phyloP scores from a whole-genome alignment of 2,888 invertebrate genomes.

The Catocala sponsa region DNA sequence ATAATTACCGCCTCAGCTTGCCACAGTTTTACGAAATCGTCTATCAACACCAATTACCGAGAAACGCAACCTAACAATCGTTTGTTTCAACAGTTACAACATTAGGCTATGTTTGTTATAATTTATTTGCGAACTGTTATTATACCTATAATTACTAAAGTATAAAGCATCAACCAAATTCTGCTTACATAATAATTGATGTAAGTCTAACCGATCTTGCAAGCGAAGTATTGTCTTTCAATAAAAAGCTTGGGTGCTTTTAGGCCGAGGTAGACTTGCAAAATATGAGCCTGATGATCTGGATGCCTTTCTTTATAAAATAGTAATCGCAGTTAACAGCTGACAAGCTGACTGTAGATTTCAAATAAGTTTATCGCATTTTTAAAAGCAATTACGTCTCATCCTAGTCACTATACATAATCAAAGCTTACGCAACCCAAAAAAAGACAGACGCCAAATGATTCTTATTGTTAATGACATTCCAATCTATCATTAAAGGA shows the following conservation, averaged over 20 bases:
- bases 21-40: conserved; percentile 64
- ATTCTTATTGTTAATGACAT: too few species aligned
- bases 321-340: too few species aligned
- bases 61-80: conserved; percentile 49
- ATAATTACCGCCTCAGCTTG: conserved; percentile 59
- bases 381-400: too few species aligned
- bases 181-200: not conserved
- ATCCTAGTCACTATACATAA: too few species aligned
- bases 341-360: too few species aligned
- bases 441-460: too few species aligned
- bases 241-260: not conserved
- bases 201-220: not conserved
- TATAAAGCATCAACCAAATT: not conserved
- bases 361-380: too few species aligned
- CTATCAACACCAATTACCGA: conserved; percentile 60
- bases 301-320: too few species aligned
- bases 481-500: too few species aligned
- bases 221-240: not conserved
- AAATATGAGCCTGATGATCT: too few species aligned
- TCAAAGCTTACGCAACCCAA: too few species aligned
- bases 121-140: conserved; percentile 30
- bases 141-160: conserved; percentile 26
- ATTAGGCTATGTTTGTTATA: conserved; percentile 36
- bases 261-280: not conserved
- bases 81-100: conserved; percentile 42